Conservation (phyloP, 2,113 vertebrate genomes). For the Kryptolebias marmoratus region DNA sequence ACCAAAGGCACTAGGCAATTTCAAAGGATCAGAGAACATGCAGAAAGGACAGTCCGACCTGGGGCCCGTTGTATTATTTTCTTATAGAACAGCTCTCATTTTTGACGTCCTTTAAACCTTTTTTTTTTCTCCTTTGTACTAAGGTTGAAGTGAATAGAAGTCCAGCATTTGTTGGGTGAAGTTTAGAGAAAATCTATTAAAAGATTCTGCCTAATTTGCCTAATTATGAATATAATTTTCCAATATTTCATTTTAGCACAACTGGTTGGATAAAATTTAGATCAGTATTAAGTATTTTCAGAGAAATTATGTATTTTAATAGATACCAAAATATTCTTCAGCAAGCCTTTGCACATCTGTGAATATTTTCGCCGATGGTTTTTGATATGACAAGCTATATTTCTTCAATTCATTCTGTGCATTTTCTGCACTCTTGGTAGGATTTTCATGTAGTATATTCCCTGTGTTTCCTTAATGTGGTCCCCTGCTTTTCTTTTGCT, state of each 20-base stretch:
- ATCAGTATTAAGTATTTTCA: background rate
- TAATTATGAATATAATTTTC: background rate
- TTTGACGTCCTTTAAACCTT: background rate
- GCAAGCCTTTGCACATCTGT: background rate
- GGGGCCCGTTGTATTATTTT: background rate
- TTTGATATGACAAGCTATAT: background rate
- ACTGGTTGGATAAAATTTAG: background rate
- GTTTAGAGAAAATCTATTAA: too few species aligned
- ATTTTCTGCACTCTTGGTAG: background rate
- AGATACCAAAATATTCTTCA: background rate
- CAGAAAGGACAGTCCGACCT: background rate
- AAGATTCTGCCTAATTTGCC: background rate
- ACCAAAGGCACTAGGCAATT: background rate
- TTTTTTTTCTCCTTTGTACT: background rate
- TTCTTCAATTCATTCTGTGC: background rate
- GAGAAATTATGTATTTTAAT: background rate
- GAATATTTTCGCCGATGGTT: background rate
- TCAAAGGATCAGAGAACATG: background rate
- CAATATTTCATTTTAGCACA: background rate
- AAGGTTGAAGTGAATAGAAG: background rate
- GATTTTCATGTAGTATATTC: background rate
- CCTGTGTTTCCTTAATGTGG: background rate
- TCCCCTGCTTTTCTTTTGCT: constrained; percentile 32
- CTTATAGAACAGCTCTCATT: background rate
- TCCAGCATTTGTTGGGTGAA: background rate